These are phyloP conservation scores for Rhagonycha fulva DNA, from an alignment of 2,888 invertebrate genomes.

Conservation along the genomic window DNA sequence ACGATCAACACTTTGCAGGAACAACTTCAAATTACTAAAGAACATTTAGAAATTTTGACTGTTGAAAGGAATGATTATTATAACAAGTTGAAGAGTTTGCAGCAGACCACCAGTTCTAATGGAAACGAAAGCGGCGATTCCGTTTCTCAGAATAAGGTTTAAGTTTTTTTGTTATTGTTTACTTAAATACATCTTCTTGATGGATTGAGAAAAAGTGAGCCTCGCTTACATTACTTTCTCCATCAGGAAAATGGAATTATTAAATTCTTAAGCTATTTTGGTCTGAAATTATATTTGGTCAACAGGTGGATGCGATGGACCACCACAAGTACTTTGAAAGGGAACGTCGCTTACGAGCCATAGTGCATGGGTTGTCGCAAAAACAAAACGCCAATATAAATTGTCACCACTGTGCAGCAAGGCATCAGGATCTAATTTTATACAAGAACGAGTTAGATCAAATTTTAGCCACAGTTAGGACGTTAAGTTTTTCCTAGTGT, in stretches of 20 bases:
- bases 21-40: conserved; percentile 51
- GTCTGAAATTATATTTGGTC: conserved; percentile 7
- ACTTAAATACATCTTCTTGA: no score
- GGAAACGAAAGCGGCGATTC: not conserved
- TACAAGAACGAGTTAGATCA: conserved; percentile 56
- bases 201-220: no score
- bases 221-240: no score
- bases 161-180: not conserved
- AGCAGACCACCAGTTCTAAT: not conserved
- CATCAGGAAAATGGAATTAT: not conserved
- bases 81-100: conserved; percentile 42
- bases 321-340: conserved; percentile 54
- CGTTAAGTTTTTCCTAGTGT: conserved; percentile 1
- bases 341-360: conserved; percentile 55
- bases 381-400: conserved; percentile 49
- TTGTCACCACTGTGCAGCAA: conserved; percentile 52
- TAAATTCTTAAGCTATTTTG: not conserved
- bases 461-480: conserved; percentile 50
- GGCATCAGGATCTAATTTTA: conserved; percentile 52
- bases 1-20: conserved; percentile 57
- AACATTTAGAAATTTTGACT: conserved; percentile 59
- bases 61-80: conserved; percentile 62
- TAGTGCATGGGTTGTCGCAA: conserved; percentile 55
- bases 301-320: conserved; percentile 54
- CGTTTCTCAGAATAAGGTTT: conserved; percentile 18